Base-by-base conservation (phyloP, 2,113 vertebrate species). In the Fulica atra region DNA sequence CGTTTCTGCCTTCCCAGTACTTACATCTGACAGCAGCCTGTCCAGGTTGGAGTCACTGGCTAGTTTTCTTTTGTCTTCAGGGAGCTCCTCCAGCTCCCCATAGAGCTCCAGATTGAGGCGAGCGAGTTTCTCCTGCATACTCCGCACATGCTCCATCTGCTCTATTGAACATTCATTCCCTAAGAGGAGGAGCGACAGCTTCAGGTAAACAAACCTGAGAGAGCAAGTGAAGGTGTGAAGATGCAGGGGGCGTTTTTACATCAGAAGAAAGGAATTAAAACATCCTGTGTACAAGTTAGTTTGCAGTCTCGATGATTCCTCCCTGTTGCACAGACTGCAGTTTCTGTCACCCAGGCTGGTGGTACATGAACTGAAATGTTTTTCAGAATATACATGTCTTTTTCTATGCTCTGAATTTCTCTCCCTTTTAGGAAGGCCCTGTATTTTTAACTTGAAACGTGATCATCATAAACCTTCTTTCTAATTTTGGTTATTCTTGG, bases 111-210 rank as follows among this genome's bases (percentile, higher is more conserved):
- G 98, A 84, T 99, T 99, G 96, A 99, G 97, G 18, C 99, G 98
- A 26, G 99, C 99, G 68, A 99, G 98, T 92, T 99, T 99, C 97
- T 99, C 99, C 97, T 99, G 99, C 99, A 99, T 99, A 54, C 99
- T 99, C 46, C 99, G 97, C 46, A 99, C 99, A 0, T 99, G 99
- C 90, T 99, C 99, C 99, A 99, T 99, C 98, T 99, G 99, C 70
- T 98, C 99, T 40, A 99, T 99, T 80, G 99, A 99, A 97, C 99
- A 99, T 88, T 99, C 99, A 13, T 99, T 99, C 72, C 99, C 99
- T 99, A 48, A 63, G 94, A 95, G 35, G 61, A 84, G 2, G 31
- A 76, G 31, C 44, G 60, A 53, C 54, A 84, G 44, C 76, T 82
- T 94, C 48, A 81, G 8, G 20, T 31, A 60, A 84, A 63, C 60